Percentiles rank a stretch among this genome's conserved stretches.
phyloP scores from a whole-genome alignment of 2,797 vertebrate genomes.

The Crocodylus rhombifer region DNA sequence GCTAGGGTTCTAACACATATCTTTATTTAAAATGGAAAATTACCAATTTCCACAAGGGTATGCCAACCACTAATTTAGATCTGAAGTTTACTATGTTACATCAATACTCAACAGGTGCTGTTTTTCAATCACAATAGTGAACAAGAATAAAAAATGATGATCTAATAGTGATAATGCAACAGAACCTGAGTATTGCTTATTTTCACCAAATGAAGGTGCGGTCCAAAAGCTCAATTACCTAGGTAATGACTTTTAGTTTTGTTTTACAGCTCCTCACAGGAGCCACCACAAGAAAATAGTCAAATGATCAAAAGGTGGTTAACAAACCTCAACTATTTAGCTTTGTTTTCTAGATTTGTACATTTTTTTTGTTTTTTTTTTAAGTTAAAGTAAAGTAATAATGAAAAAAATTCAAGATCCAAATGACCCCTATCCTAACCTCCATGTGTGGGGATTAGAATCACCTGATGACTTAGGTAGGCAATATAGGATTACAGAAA shows the following conservation, averaged over 20 bases:
- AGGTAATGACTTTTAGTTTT: too few relatives aligned
- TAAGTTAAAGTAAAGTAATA: neutral
- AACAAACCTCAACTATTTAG: neutral
- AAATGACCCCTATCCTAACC: neutral
- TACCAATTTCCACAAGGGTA: neutral
- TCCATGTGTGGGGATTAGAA: neutral
- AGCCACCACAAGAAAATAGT: too few relatives aligned
- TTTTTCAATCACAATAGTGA: neutral
- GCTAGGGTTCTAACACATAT: neutral
- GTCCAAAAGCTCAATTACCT: neutral
- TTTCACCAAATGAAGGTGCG: neutral
- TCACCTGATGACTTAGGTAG: too few relatives aligned
- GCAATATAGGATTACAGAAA: neutral
- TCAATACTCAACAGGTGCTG: neutral
- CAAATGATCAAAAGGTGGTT: too few relatives aligned
- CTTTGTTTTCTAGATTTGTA: neutral
- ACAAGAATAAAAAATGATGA: neutral
- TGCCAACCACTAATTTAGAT: neutral
- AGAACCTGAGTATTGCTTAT: neutral
- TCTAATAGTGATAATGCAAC: neutral
- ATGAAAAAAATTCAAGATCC: neutral
- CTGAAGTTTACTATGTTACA: neutral
- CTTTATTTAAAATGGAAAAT: neutral
- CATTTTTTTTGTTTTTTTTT: neutral
- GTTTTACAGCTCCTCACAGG: too few relatives aligned